phyloP scores from a whole-genome alignment of 1,140 invertebrate species.

The Neoseiulus cucumeris region DNA sequence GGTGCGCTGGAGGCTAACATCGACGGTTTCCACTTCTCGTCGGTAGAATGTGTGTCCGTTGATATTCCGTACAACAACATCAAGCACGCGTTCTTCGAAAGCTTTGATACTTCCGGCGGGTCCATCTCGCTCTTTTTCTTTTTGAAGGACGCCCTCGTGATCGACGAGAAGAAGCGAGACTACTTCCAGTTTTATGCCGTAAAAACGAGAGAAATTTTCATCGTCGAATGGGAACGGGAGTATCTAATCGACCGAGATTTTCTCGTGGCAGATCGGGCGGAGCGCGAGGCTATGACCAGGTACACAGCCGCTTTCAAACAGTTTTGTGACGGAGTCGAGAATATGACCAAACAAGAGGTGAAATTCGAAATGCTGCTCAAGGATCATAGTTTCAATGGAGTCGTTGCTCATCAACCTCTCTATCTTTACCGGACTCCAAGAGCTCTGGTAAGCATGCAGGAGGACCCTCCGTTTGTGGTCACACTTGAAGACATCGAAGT shows the following conservation, averaged over 20 bases:
- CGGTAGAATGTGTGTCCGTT: slow-evolving; percentile 92
- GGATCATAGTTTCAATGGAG: slow-evolving; percentile 90
- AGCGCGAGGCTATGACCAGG: slow-evolving; percentile 84
- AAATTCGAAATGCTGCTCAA: slow-evolving; percentile 97
- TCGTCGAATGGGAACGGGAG: slow-evolving; percentile 95
- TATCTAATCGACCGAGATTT: slow-evolving; percentile 99
- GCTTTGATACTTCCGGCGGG: slow-evolving; percentile 98
- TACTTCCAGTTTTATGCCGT: slow-evolving; percentile 99
- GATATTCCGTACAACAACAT: slow-evolving; percentile 99
- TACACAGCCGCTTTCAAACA: slow-evolving; percentile 92
- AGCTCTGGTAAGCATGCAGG: slow-evolving; percentile 86
- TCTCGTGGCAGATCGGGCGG: slow-evolving; percentile 93
- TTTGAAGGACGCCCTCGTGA: slow-evolving; percentile 95
- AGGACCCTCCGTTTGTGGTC: slow-evolving; percentile 98
- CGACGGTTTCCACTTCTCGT: slow-evolving; percentile 92
- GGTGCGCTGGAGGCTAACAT: slow-evolving; percentile 72
- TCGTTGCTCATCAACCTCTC: slow-evolving; percentile 88
- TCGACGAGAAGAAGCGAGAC: slow-evolving; percentile 96
- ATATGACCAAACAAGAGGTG: slow-evolving; percentile 84
- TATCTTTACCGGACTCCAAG: slow-evolving; percentile 89
- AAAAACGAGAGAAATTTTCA: slow-evolving; percentile 98
- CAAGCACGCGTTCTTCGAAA: slow-evolving; percentile 98
- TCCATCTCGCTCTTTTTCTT: slow-evolving; percentile 97
- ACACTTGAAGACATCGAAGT: slow-evolving; percentile 91
- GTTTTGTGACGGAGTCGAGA: slow-evolving; percentile 93